A percentile compares a stretch with the other conserved stretches of the same genome.
These are phyloP conservation scores for Drosophila chauvacae DNA, from an alignment of 1,140 invertebrate genomes.

Conservation along the genomic window DNA sequence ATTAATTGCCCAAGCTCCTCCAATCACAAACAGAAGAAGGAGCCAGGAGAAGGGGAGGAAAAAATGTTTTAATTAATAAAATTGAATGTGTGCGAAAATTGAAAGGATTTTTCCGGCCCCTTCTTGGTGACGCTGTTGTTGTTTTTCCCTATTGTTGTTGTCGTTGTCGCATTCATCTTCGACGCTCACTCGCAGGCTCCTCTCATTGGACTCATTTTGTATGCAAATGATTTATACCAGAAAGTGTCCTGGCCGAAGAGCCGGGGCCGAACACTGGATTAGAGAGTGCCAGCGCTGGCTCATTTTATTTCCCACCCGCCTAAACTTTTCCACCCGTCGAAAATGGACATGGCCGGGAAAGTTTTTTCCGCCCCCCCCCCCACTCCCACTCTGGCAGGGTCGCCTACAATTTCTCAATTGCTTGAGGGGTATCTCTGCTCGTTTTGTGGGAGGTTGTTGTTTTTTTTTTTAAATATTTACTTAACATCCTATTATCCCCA, in stretches of 20 bases:
- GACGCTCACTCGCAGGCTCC: conserved; percentile 69
- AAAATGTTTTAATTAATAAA: conserved; percentile 84
- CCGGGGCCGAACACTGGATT: conserved; percentile 71
- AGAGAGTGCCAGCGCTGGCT: conserved; percentile 72
- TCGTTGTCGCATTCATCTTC: conserved; percentile 70
- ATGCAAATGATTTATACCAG: conserved; percentile 84
- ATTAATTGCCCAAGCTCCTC: conserved; percentile 80
- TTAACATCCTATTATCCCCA: conserved; percentile 81
- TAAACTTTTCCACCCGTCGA: conserved; percentile 23
- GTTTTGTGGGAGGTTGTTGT: conserved; percentile 31
- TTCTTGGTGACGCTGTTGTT: conserved; percentile 37
- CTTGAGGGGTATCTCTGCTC: conserved; percentile 15
- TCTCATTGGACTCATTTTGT: conserved; percentile 76
- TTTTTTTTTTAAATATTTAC: conserved; percentile 83
- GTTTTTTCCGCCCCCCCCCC: conserved; percentile 16
- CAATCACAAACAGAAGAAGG: conserved; percentile 62
- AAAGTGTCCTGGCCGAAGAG: conserved; percentile 66
- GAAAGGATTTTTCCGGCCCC: conserved; percentile 78
- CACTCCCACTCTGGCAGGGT: conserved; percentile 22
- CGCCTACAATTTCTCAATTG: conserved; percentile 59
- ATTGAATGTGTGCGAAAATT: conserved; percentile 83
- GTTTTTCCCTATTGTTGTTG: conserved; percentile 46
- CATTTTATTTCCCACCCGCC: conserved; percentile 31
- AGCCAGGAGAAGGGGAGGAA: conserved; percentile 44
- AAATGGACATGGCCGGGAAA: conserved; percentile 63